These are phyloP conservation scores for Piprites chloris DNA, from an alignment of 2,113 vertebrate genomes.

Conservation along the genomic window DNA sequence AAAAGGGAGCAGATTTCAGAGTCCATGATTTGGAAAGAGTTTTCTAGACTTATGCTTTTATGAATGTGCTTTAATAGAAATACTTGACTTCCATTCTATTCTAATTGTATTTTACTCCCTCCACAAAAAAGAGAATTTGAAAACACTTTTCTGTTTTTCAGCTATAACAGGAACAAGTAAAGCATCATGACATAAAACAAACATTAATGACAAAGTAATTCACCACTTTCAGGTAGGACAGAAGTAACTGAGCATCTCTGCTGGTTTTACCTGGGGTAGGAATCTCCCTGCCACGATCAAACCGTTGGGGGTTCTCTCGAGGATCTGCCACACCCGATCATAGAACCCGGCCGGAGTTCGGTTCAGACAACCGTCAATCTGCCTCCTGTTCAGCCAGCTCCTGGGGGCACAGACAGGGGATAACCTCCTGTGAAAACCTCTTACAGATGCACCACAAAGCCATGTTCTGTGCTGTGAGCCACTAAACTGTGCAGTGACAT, in stretches of 20 bases:
- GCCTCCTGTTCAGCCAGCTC: conserved; percentile 89
- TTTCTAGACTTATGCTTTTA: background rate
- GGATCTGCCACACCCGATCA: conserved; percentile 95
- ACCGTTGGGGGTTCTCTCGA: conserved; percentile 90
- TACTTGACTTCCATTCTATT: background rate
- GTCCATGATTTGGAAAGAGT: background rate
- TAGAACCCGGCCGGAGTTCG: conserved; percentile 92
- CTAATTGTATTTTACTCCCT: background rate
- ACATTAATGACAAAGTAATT: background rate
- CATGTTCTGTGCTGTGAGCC: background rate
- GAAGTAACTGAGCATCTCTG: background rate
- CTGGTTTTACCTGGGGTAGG: conserved; percentile 87
- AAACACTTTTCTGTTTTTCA: background rate
- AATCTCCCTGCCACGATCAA: conserved; percentile 84
- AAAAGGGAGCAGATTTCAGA: background rate
- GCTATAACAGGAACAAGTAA: background rate
- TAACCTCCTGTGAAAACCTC: background rate
- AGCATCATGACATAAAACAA: background rate
- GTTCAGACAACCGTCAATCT: conserved; percentile 93
- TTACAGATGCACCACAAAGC: background rate
- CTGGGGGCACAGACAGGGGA: conserved; percentile 56
- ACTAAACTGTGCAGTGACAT: background rate
- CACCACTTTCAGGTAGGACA: background rate
- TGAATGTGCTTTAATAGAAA: background rate
- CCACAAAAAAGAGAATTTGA: background rate